Percentiles rank a stretch among this genome's conserved stretches.
phyloP scores from a whole-genome alignment of 2,113 vertebrate genomes.

The Greenwoodochromis staneri region DNA sequence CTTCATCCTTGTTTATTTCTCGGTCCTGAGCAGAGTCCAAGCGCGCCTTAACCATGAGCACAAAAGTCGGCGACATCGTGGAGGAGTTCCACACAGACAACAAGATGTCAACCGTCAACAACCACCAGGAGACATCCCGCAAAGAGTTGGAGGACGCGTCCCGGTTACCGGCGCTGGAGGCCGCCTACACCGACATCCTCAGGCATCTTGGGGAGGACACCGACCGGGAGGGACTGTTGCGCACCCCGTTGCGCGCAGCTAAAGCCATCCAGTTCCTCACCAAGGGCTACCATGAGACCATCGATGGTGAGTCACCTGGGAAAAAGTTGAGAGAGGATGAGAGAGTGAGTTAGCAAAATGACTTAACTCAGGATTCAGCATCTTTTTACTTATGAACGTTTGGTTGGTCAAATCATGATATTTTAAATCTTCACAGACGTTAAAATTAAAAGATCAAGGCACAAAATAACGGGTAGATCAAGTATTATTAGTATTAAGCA shows the following conservation, averaged over 20 bases:
- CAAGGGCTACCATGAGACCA: constrained; percentile 76
- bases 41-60: constrained; percentile 27
- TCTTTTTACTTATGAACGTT: neutral
- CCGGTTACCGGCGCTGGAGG: constrained; percentile 55
- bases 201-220: constrained; percentile 73
- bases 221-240: constrained; percentile 71
- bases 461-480: neutral
- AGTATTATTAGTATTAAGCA: neutral
- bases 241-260: constrained; percentile 75
- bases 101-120: constrained; percentile 40
- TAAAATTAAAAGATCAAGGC: neutral
- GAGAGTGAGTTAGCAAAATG: neutral
- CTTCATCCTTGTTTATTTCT: neutral
- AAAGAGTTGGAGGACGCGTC: constrained; percentile 49
- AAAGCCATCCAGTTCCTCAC: constrained; percentile 81
- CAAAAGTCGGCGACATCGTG: constrained; percentile 25
- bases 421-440: neutral
- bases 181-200: constrained; percentile 74
- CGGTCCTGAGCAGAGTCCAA: neutral
- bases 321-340: neutral
- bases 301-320: constrained; percentile 63
- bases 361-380: neutral
- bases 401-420: neutral
- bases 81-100: constrained; percentile 42
- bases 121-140: constrained; percentile 53